Evolutionary conservation across 2,113 vertebrate species (phyloP), one percentile per base, ranked within the genome.

Genomic region (Aix galericulata): DNA sequence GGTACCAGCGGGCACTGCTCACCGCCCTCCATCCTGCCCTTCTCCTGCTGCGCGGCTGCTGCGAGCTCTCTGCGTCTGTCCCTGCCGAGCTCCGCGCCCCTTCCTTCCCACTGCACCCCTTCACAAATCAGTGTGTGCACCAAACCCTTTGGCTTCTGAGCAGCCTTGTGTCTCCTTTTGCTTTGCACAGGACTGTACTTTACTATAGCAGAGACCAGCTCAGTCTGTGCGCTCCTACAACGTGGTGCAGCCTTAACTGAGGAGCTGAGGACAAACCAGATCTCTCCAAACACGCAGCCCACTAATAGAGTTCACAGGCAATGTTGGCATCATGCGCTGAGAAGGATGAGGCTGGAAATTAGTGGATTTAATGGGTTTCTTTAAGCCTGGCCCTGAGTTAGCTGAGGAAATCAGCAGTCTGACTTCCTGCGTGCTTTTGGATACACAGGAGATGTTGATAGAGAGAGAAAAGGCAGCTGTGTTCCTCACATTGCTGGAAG

Each of bases 91-190:
- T 62, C 20, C 3, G 13, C 3, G 44, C 60, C 32, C 34, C 29
- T 26, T 38, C 36, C 53, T 38, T 34, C 68, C 53, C 38, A 10
- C 0, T 0, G 44, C 42, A 11, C 18, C 27, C 46, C 59, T 21
- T 25, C 36, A 16, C 73, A 12, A n/a, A 40, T 0, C 5, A 13
- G 25, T 3, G 4, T 2, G n/a, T 34, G 0, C 29, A 40, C 42
- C 22, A 42, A 31, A 29, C 9, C n/a, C 52, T n/a, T 73, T 13
- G 42, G 67, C 26, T 60, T 46, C 68, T 17, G 23, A 46, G 12
- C 27, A 55, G 44, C n/a, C 60, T 74, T 8, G 36, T 25, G 27
- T 56, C 26, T 31, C 63, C 66, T 66, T 17, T 48, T 67, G 22
- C 7, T 67, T 34, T 21, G 44, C 23, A 23, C 8, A n/a, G 66